Conservation (phyloP, 2,888 invertebrate species). For the Tinea trinotella region DNA sequence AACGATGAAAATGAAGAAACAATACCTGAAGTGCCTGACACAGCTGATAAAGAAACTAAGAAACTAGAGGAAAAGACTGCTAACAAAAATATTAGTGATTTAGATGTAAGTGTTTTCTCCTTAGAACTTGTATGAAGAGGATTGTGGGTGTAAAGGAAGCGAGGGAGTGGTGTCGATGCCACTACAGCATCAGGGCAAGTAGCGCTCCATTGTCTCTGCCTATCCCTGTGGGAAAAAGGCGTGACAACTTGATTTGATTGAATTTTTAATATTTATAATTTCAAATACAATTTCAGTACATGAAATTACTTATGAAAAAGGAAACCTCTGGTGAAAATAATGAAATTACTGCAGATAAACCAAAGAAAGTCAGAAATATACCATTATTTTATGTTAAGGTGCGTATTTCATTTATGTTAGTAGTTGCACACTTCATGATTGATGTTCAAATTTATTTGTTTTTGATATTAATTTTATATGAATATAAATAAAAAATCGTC, state of each 20-base stretch:
- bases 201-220: no score
- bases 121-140: no score
- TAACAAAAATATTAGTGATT: constrained; percentile 81
- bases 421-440: constrained; percentile 20
- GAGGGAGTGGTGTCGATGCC: no score
- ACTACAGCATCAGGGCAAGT: no score
- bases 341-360: constrained; percentile 37
- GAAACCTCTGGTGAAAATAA: constrained; percentile 26
- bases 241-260: no score
- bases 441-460: no score
- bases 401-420: no score
- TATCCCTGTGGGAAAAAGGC: no score
- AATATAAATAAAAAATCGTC: no score
- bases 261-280: no score
- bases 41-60: constrained; percentile 21
- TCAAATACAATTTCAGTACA: constrained; percentile 79
- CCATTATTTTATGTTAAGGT: constrained; percentile 60
- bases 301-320: constrained; percentile 77
- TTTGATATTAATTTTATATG: constrained; percentile 6
- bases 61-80: constrained; percentile 72
- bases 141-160: no score
- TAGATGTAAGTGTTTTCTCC: constrained; percentile 75
- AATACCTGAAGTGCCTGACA: constrained; percentile 25
- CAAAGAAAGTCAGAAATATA: constrained; percentile 57
- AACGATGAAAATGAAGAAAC: constrained; percentile 36